Evolutionary conservation across 2,888 invertebrate species (phyloP).

Genomic region (Synergus laeviventris): DNA sequence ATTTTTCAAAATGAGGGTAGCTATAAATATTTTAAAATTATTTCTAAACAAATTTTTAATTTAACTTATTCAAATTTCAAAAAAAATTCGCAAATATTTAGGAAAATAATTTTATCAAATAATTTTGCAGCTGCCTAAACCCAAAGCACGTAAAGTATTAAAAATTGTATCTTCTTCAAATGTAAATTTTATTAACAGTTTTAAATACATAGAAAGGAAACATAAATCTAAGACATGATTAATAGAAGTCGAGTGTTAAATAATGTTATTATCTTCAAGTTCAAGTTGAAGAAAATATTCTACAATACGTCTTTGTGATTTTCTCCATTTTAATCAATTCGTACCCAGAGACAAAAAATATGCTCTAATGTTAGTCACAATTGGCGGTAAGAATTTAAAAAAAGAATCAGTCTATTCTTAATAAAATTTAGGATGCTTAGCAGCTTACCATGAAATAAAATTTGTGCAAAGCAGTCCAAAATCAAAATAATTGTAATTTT

Average conservation of each 20-base stretch:
- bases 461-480: background rate
- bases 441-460: background rate
- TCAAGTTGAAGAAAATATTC: slow-evolving; percentile 23
- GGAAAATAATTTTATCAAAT: too few species aligned
- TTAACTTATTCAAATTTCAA: too few species aligned
- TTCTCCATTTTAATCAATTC: background rate
- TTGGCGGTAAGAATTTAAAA: background rate
- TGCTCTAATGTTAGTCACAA: background rate
- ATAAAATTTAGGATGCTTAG: background rate
- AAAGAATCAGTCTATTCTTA: background rate
- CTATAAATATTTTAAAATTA: too few species aligned
- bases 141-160: too few species aligned
- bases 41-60: too few species aligned
- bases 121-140: too few species aligned
- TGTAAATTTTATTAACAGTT: background rate
- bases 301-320: background rate
- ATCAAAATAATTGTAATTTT: background rate
- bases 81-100: too few species aligned
- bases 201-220: background rate
- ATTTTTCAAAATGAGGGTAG: too few species aligned
- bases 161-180: background rate
- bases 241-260: slow-evolving; percentile 10
- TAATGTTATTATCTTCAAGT: slow-evolving; percentile 4
- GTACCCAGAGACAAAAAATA: background rate
- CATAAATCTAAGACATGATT: background rate